Percentiles rank a stretch among this genome's conserved stretches.
Conservation (phyloP, 2,888 invertebrate genomes). For the Chorisops tibialis region DNA sequence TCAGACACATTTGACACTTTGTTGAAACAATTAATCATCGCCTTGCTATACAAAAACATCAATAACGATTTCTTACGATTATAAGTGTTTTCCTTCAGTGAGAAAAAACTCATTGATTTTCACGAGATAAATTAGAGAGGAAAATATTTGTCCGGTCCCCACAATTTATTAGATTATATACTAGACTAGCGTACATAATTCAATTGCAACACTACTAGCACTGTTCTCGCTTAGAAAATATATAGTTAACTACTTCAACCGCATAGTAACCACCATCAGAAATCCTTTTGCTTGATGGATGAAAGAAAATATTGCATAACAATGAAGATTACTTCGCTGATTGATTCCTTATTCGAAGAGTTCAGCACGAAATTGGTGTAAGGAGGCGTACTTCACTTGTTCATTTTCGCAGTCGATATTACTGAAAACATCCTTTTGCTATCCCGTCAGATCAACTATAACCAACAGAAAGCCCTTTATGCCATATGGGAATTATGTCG, state of each 20-base stretch:
- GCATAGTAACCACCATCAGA: neutral
- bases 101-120: constrained; percentile 29
- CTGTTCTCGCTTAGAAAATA: neutral
- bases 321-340: constrained; percentile 32
- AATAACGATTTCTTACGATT: constrained; percentile 29
- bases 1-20: no score
- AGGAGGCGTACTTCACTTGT: neutral
- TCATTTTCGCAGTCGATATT: no score
- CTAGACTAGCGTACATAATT: neutral
- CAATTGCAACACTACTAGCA: no score
- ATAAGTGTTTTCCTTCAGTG: constrained; percentile 5
- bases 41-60: constrained; percentile 19
- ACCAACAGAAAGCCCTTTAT: no score
- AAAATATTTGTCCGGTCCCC: constrained; percentile 25
- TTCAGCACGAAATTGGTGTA: constrained; percentile 21
- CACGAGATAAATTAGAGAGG: constrained; percentile 29
- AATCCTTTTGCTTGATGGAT: constrained; percentile 27
- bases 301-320: constrained; percentile 32
- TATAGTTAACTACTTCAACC: neutral
- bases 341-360: constrained; percentile 29
- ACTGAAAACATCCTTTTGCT: no score
- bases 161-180: neutral
- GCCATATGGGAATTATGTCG: no score
- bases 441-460: no score
- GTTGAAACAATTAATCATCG: constrained; percentile 24